Conservation (phyloP, 1,140 invertebrate genomes). For the Teleogryllus occipitalis region DNA sequence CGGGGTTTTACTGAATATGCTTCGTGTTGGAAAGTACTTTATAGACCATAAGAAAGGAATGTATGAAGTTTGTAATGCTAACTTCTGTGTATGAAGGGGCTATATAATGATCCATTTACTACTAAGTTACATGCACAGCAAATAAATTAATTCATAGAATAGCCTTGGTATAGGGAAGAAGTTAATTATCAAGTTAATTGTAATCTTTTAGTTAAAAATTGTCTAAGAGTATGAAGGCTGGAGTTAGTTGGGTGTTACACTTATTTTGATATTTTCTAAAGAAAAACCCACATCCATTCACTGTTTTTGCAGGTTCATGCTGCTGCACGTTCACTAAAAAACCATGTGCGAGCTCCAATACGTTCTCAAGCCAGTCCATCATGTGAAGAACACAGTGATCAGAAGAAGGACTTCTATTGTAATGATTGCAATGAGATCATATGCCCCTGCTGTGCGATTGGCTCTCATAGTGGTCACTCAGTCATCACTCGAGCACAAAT, state of each 20-base stretch:
- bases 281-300: not conserved
- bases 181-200: too few relatives aligned
- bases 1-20: too few relatives aligned
- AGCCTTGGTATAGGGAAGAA: too few relatives aligned
- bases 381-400: constrained; percentile 24
- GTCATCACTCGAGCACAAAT: constrained; percentile 24
- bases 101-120: too few relatives aligned
- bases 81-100: too few relatives aligned
- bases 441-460: constrained; percentile 36
- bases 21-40: too few relatives aligned
- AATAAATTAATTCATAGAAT: too few relatives aligned
- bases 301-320: constrained; percentile 28
- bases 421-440: constrained; percentile 30
- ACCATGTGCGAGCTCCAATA: constrained; percentile 26
- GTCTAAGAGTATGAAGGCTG: not conserved
- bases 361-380: constrained; percentile 11
- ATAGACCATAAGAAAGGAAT: too few relatives aligned
- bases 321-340: constrained; percentile 30
- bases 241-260: constrained; percentile 9
- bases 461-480: constrained; percentile 32
- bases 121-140: too few relatives aligned
- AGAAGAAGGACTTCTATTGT: constrained; percentile 34
- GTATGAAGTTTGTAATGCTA: too few relatives aligned
- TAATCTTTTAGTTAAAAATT: not conserved
- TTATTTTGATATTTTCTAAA: constrained; percentile 14